Conservation (phyloP, 2,113 vertebrate genomes). For the Festucalex cinctus region DNA sequence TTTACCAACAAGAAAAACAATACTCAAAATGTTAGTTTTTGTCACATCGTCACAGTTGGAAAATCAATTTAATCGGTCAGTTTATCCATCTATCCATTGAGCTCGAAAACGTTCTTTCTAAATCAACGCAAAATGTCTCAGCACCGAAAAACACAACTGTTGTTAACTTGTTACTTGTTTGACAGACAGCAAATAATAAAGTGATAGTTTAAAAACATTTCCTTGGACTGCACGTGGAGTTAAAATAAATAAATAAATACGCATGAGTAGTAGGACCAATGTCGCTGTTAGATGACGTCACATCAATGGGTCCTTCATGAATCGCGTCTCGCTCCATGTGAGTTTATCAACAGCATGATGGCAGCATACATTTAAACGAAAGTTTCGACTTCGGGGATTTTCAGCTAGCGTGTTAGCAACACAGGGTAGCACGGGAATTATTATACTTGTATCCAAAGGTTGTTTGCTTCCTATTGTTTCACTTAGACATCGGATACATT, state of each 20-base stretch:
- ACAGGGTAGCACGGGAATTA: background rate
- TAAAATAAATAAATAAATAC: background rate
- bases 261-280: background rate
- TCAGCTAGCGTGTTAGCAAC: background rate
- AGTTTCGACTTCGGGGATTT: background rate
- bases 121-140: no score
- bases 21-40: no score
- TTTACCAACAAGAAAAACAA: no score
- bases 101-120: no score
- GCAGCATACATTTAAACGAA: constrained; percentile 5
- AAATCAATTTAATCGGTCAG: no score
- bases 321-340: constrained; percentile 59
- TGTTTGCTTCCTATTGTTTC: background rate
- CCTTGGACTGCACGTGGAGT: background rate
- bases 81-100: no score
- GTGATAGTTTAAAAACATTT: no score
- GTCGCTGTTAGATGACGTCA: constrained; percentile 58
- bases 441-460: background rate
- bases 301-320: constrained; percentile 48
- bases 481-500: background rate
- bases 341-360: constrained; percentile 53
- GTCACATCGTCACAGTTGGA: no score
- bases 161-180: no score
- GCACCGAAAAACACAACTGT: no score
- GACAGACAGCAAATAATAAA: no score